Percentiles rank a stretch among this genome's conserved stretches.
Evolutionary conservation across 2,113 vertebrate genomes (phyloP).

Genomic region (Xyrauchen texanus): DNA sequence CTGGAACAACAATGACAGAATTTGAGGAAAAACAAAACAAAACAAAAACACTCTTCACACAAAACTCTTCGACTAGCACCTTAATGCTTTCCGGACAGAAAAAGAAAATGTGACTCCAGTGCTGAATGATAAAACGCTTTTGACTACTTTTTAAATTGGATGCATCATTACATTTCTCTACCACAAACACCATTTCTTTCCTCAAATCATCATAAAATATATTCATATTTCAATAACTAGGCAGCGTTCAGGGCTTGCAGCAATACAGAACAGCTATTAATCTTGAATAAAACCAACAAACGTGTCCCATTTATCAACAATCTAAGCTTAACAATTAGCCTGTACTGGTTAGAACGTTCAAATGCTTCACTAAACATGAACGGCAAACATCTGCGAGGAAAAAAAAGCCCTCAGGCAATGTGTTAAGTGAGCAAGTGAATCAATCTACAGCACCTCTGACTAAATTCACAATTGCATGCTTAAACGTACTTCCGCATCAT

Average conservation of each 20-base stretch:
- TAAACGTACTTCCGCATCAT: slow-evolving; percentile 52
- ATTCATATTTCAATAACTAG: slow-evolving; percentile 4
- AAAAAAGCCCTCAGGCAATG: slow-evolving; percentile 28
- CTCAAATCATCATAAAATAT: not conserved
- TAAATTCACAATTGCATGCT: slow-evolving; percentile 51
- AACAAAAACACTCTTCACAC: not conserved
- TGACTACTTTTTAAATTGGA: not conserved
- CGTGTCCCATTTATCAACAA: not conserved
- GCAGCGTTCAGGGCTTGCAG: not conserved
- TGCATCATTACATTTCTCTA: not conserved
- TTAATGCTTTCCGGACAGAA: not conserved
- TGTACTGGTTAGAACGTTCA: not conserved
- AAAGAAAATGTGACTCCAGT: not conserved
- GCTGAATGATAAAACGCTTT: not conserved
- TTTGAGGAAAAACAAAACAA: not conserved
- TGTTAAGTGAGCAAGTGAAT: slow-evolving; percentile 42
- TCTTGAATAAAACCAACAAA: slow-evolving; percentile 1
- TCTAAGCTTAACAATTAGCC: slow-evolving; percentile 17
- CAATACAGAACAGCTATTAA: slow-evolving; percentile 4
- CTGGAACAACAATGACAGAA: too few relatives aligned
- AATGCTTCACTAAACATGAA: not conserved
- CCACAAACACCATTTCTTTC: not conserved
- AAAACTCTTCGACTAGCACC: too few relatives aligned
- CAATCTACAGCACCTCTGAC: slow-evolving; percentile 40
- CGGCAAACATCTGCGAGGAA: slow-evolving; percentile 20